These are phyloP conservation scores for Tetranychus piercei DNA, from an alignment of 2,888 invertebrate genomes.

Conservation along the genomic window DNA sequence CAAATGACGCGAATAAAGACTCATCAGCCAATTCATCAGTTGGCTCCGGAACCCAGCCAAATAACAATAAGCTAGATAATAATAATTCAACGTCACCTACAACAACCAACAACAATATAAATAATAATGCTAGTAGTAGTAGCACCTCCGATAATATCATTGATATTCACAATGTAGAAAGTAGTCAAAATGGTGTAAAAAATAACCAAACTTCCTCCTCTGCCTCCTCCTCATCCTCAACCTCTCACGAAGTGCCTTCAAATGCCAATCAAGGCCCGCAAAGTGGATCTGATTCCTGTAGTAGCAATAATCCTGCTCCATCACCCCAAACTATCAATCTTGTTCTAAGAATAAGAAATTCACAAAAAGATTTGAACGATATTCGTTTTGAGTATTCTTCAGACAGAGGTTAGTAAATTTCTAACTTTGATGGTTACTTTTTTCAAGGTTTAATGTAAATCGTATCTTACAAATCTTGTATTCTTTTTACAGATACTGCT, in stretches of 20 bases:
- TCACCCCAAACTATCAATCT: constrained; percentile 46
- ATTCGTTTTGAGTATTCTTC: constrained; percentile 89
- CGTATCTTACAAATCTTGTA: neutral
- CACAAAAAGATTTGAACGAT: constrained; percentile 76
- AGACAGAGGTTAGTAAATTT: constrained; percentile 38
- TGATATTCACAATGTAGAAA: neutral
- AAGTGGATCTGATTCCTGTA: constrained; percentile 5
- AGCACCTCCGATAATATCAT: neutral
- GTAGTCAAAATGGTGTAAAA: constrained; percentile 8
- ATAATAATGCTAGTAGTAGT: neutral
- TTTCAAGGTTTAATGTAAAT: neutral
- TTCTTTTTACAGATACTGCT: constrained; percentile 37
- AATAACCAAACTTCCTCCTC: neutral
- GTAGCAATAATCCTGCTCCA: constrained; percentile 3
- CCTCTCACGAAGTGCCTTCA: constrained; percentile 13
- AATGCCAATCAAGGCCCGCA: neutral
- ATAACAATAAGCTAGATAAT: neutral
- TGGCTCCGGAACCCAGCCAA: constrained; percentile 3
- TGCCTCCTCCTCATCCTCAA: neutral
- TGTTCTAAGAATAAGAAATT: constrained; percentile 74
- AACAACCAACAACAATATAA: neutral
- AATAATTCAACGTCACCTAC: neutral
- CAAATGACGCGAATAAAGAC: constrained; percentile 5
- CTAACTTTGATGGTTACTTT: neutral
- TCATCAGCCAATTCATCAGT: neutral